Percentiles rank a stretch among this genome's conserved stretches.
Evolutionary conservation across 2,888 invertebrate species (phyloP).

Genomic region (Masnerella sp.): DNA sequence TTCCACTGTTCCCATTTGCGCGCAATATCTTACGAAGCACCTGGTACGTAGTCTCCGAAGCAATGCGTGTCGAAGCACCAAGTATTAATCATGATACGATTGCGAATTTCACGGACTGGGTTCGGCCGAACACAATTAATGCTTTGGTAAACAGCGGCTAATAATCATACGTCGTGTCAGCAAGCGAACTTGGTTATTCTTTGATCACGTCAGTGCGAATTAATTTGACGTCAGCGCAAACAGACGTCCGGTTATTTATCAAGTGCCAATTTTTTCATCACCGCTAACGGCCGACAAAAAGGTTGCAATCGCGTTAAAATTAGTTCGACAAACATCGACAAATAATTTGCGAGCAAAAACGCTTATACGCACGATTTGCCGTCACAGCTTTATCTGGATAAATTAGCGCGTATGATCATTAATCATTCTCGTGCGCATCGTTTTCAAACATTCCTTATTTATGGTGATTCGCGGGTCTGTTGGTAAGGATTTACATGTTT

Average conservation of each 20-base stretch:
- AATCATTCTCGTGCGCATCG: constrained; percentile 29
- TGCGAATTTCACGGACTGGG: constrained; percentile 39
- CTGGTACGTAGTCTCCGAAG: constrained; percentile 38
- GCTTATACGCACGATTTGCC: constrained; percentile 14
- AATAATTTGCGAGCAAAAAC: constrained; percentile 26
- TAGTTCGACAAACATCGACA: constrained; percentile 19
- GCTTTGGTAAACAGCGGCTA: constrained; percentile 27
- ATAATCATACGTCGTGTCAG: constrained; percentile 32
- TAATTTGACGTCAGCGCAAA: constrained; percentile 19
- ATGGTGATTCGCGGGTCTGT: constrained; percentile 18
- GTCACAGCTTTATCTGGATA: constrained; percentile 25
- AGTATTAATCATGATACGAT: constrained; percentile 42
- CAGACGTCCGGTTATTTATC: constrained; percentile 26
- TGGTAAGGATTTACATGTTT: no score
- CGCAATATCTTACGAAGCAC: constrained; percentile 41
- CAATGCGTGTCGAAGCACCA: constrained; percentile 33
- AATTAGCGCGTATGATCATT: constrained; percentile 27
- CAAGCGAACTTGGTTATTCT: constrained; percentile 27
- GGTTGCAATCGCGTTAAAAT: constrained; percentile 21
- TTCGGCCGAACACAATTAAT: constrained; percentile 30
- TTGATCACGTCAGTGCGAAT: constrained; percentile 18
- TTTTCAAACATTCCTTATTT: constrained; percentile 20
- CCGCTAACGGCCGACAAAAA: constrained; percentile 3
- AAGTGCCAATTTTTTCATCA: constrained; percentile 10
- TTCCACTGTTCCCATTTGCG: no score